Base-by-base conservation (phyloP, 2,888 invertebrate genomes). In the Nemotelus nigrinus region DNA sequence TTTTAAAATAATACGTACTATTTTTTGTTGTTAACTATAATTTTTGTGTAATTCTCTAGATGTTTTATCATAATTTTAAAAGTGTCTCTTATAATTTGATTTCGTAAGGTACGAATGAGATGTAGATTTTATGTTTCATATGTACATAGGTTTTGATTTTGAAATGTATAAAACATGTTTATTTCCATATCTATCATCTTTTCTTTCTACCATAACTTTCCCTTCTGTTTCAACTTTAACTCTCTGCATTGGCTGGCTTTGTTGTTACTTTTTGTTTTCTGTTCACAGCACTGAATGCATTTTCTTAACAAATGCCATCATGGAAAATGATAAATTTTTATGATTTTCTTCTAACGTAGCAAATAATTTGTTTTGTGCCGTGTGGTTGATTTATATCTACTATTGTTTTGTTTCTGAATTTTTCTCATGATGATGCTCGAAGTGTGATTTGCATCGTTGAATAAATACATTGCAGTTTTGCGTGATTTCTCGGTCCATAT, bases 1-100 rank as follows among this genome's bases (percentile, higher is more conserved):
- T 74, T 74, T 63, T 74, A 44, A 43, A 57, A 57, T 48, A 25
- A 57, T 60, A 63, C 70, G 70, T 55, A 55, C 70, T 47, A 70
- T 25, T 48, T n/a, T 77, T 60, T 78, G 77, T 79, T 79, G 76
- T 79, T 79, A 77, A 71, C 70, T 79, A 76, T 72, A 63, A 71
- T 76, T 79, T 76, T 75, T 75, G 25, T 68, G 76, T 63, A 67
- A 67, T 77, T 76, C 65, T 76, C 41, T 75, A 63, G 60, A 77
- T 77, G 68, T 75, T 77, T 77, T 63, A 77, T 77, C 70, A 67
- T 60, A 60, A 39, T 63, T 74, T 45, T 74, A 7, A 39, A 58
- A 7, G 7, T 45, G 25, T 70, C 55, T 53, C 7, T 41, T 63
- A 48, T n/a, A 48, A 63, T 74, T 63, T 74, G 74, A 60, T 74